Base-by-base conservation (phyloP, 1,140 invertebrate species). In the Tenebrio molitor region DNA sequence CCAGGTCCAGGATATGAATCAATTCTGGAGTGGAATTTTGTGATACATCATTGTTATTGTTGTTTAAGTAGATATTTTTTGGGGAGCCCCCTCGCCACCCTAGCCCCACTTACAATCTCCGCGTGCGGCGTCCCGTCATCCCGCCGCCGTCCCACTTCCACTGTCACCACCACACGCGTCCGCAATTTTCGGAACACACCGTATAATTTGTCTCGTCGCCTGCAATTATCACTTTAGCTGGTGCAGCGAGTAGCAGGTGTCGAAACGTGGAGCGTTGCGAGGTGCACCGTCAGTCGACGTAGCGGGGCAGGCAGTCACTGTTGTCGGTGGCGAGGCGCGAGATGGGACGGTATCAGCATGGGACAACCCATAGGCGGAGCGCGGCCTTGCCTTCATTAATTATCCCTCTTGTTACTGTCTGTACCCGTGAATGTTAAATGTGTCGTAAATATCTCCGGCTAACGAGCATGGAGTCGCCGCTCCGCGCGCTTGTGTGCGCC, bases 401-500 rank as follows among this genome's bases (percentile, higher is more conserved):
- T 76, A 76, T 74, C 69, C 25, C 69, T 62, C 75, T 76, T 74
- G 73, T 76, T 76, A 74, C 64, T 74, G 75, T 76, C 72, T 71
- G 50, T 72, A 50, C 69, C 53, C 63, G 72, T 76, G 58, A 76
- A 74, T 69, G 44, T 76, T 69, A 68, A 76, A 70, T 17, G 23
- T 58, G 19, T 58, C 50, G 50, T 58, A 58, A 58, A 58, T 58
- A 58, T 58, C n/a, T 58, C 15, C 6, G 6, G 50, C 50, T 58
- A 58, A 58, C 50, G 50, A 58, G 50, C 50, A 29, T 15, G 23
- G 50, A 58, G 50, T 8, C 23, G 50, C 21, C 8, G 23, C 7
- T 53, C 10, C 10, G 19, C 8, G 10, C 16, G 19, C 5, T n/a
- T 12, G 36, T 15, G 12, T 58, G 23, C 10, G 23, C 12, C 19